Base-by-base conservation (phyloP, 1,140 invertebrate species). In the Probaryconus sp. region DNA sequence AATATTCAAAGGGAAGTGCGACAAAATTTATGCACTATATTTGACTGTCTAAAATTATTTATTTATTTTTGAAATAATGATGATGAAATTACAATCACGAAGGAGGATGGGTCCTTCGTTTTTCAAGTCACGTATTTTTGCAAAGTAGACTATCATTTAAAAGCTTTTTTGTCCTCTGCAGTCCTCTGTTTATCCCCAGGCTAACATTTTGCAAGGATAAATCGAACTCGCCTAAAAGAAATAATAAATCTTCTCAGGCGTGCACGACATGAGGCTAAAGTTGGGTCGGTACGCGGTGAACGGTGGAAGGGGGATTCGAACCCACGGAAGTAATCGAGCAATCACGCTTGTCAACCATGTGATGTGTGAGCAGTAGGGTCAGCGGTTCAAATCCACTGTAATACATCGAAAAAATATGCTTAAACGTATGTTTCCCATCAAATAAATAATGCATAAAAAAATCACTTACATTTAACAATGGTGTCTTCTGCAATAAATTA, bases 291-390 rank as follows among this genome's bases (percentile, higher is more conserved):
- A n/a, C n/a, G n/a, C n/a, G n/a, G n/a, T n/a, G n/a, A n/a, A n/a
- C n/a, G n/a, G n/a, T n/a, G n/a, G n/a, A n/a, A n/a, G n/a, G 33
- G 35, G 18, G 26, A 17, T 50, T 68, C 45, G 14, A 68, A 58
- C n/a, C 64, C 53, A 56, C 51, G 35, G 45, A 68, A 68, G 45
- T 68, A 68, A 68, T 68, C 64, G 64, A 68, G 45, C 51, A 68
- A 68, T 68, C 64, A 58, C 53, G 64, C 64, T 68, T 68, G 64
- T 68, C 64, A 68, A 48, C 28, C 53, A 21, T 13, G 35, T 68
- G 53, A 50, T 58, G 45, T 58, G 64, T 40, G 45, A 68, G 31
- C 33, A 10, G 10, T 48, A 40, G 14, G 33, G 45, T 43, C 43
- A 68, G 6, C 35, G 28, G 51, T 16, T 40, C 31, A 67, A 48